Base-by-base conservation (phyloP, 1,140 invertebrate genomes). In the Panagrolaimus sp. region DNA sequence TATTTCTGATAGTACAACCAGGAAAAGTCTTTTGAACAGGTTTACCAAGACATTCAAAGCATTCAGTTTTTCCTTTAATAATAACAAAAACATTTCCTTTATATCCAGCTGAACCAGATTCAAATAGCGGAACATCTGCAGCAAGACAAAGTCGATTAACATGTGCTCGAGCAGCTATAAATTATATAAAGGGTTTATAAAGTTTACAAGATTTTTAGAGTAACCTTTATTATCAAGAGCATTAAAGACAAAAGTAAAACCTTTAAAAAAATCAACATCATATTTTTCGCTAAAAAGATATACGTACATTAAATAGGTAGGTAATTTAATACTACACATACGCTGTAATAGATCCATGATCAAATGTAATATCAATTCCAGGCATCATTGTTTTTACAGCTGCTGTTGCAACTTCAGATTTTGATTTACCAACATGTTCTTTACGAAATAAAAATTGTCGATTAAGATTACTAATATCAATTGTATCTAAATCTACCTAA, bases 401-500 rank as follows among this genome's bases (percentile, higher is more conserved):
- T 83, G 93, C 91, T 69, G 89, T 88, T 0, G 96, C 95, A 51
- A 87, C 84, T 57, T 86, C 70, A n/a, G 88, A 85, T 86, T 99
- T 99, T 2, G 94, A 91, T 84, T 95, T 94, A 5, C 94, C 94
- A 72, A 99, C 93, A 88, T 99, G 95, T 80, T 95, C 90, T 79
- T 93, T 93, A 81, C 93, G 90, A 83, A 98, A 99, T 3, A 99
- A 84, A 85, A 99, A 99, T 83, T 99, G 96, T 14, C 96, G 87
- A 84, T 99, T 99, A 44, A 99, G 86, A 83, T 99, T 99, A 84
- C 92, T 96, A n/a, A 99, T 91, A 86, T 99, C 96, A 82, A 99
- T 98, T 3, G 93, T 98, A 83, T 99, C 96, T 79, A 99, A 87
- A 87, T 99, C 96, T 85, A 98, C 96, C 94, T 97, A 84, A 74